Percentiles rank a stretch among this genome's conserved stretches.
phyloP scores from a whole-genome alignment of 2,888 invertebrate species.

The Ashinkailepas kermadecensis region DNA sequence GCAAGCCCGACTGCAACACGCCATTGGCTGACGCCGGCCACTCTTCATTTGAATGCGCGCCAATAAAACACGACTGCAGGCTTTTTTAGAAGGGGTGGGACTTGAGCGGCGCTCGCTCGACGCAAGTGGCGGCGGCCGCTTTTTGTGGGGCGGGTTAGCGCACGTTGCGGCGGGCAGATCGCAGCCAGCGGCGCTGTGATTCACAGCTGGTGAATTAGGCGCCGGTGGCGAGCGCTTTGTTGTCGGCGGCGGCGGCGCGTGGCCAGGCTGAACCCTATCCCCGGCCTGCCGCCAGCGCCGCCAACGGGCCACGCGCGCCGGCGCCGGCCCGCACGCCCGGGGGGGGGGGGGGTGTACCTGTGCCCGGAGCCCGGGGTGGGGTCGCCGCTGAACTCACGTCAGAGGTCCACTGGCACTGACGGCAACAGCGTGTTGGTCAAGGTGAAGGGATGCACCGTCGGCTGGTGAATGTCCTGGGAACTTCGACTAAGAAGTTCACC shows the following conservation, averaged over 20 bases:
- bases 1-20: background rate
- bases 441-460: too few species aligned
- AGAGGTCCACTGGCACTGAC: too few species aligned
- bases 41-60: slow-evolving; percentile 20
- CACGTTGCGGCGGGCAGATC: background rate
- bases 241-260: background rate
- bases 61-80: slow-evolving; percentile 3
- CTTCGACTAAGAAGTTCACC: too few species aligned
- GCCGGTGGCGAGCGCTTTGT: background rate
- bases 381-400: background rate
- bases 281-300: background rate
- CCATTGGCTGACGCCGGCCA: slow-evolving; percentile 14
- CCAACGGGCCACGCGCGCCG: background rate
- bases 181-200: background rate
- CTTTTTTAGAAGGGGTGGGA: slow-evolving; percentile 21
- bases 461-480: too few species aligned
- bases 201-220: background rate
- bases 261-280: background rate
- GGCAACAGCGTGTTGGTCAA: too few species aligned
- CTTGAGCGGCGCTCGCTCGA: background rate
- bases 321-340: background rate
- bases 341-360: background rate
- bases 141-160: background rate
- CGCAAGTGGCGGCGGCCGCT: background rate
- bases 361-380: background rate